Evolutionary conservation across 2,888 invertebrate species (phyloP), one percentile per base, ranked within the genome.

Genomic region (Halictus quadricinctus): DNA sequence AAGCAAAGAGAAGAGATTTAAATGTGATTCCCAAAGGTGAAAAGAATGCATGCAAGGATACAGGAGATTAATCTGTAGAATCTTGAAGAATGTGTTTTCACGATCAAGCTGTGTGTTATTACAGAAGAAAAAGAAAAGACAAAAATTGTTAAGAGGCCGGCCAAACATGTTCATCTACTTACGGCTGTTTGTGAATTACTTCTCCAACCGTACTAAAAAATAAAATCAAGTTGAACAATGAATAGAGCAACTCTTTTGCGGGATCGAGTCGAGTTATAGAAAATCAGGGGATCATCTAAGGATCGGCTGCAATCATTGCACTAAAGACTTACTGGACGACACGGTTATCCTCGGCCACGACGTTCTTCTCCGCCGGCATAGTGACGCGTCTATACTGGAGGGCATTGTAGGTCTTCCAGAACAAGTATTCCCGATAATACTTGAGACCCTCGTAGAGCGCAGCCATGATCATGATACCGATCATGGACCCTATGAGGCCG

Each of bases 391-490:
- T 96, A 92, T 98, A 98, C 92, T 98, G 98, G 69, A 98, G 95
- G 6, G 97, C 96, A 92, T 97, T 97, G 94, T 98, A 98, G 2
- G 98, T 97, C 95, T 97, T 97, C 97, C 98, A 98, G 94, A 98
- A 96, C 73, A 98, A 95, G 95, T 93, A 93, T 91, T 95, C 96
- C 95, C 97, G 95, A 90, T 96, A 97, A 95, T 98, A 98, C 95
- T 99, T 99, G 5, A 99, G 96, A 0, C 98, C 99, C 95, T 99
- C 99, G 94, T 99, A 99, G 46, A 99, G 95, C 78, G 98, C 96
- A 10, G 99, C 99, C 96, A 99, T 96, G 87, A 98, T 95, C 94
- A 99, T 98, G 92, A 99, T 98, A 72, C 97, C 97, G 88, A 99
- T 95, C 96, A 99, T 98, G 7, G 99, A 99, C 70, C 97, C 97